Evolutionary conservation across 2,113 vertebrate species (phyloP), one percentile per base, ranked within the genome.

Genomic region (Varanus salvator): DNA sequence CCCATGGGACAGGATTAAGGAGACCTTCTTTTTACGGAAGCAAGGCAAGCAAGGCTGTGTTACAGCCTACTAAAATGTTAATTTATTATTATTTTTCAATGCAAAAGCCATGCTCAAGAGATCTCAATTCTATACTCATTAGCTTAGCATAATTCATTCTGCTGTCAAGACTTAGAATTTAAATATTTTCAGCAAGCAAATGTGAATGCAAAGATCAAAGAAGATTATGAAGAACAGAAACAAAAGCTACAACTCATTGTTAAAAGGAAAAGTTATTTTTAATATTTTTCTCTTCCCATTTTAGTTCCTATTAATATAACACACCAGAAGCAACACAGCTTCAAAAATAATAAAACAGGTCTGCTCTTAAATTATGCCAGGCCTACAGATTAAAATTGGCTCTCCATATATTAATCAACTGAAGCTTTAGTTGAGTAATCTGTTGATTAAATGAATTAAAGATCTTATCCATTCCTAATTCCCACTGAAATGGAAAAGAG

Each of bases 1-100:
- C 50, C 80, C 74, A 21, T 83, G 80, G 80, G 87, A 54, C 69
- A 83, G 34, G 80, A 89, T 89, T 89, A 89, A 31, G 11, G 34
- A 83, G 52, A 23, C 77, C 48, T 87, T 87, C 64, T 81, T 66
- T 88, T 88, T 72, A 72, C 44, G 66, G 81, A 80, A 88, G 34
- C 21, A 57, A 80, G n/a, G 38, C n/a, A 54, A 72, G 66, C 9
- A 57, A 38, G 34, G 66, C 72, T 75, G 76, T 54, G 3, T 71
- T 54, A 27, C 48, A 19, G 77, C 50, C 68, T 72, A 21, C 50
- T 88, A 88, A 81, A 81, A 72, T 60, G 44, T 15, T 78, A 50
- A 38, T 34, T 74, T 68, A 44, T 87, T 87, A 48, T 78, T 80
- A 48, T 48, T 48, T 21, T 64, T 64, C 60, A 64, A 19, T 19